Evolutionary conservation across 2,888 invertebrate species (phyloP).

Genomic region (Parnassius mnemosyne): DNA sequence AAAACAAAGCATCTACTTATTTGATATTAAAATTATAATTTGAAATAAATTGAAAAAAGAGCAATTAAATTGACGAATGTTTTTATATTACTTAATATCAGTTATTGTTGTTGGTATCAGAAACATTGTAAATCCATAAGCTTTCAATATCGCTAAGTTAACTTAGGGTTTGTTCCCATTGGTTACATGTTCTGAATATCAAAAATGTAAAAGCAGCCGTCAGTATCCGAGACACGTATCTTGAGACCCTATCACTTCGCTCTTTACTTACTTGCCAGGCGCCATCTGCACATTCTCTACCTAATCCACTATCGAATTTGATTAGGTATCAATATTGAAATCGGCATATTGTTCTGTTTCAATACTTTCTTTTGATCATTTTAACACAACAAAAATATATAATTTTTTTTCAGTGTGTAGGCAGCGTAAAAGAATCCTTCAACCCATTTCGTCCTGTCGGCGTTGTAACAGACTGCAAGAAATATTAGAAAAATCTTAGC

Average conservation of each 20-base stretch:
- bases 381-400: too few relatives aligned
- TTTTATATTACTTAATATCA: slow-evolving; percentile 29
- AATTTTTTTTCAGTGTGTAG: too few relatives aligned
- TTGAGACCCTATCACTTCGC: slow-evolving; percentile 79
- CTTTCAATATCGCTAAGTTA: slow-evolving; percentile 78
- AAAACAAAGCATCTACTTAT: too few relatives aligned
- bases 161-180: slow-evolving; percentile 77
- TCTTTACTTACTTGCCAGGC: slow-evolving; percentile 75
- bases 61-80: background rate
- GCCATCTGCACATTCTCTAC: slow-evolving; percentile 76
- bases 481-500: too few relatives aligned
- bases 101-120: slow-evolving; percentile 54
- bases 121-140: slow-evolving; percentile 78
- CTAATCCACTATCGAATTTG: slow-evolving; percentile 76
- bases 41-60: too few relatives aligned
- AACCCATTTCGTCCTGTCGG: too few relatives aligned
- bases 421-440: too few relatives aligned
- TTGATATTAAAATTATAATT: too few relatives aligned
- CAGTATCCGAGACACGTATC: slow-evolving; percentile 77
- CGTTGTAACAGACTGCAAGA: too few relatives aligned
- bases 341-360: slow-evolving; percentile 40
- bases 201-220: slow-evolving; percentile 76
- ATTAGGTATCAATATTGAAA: slow-evolving; percentile 65
- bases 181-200: slow-evolving; percentile 77
- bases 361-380: background rate